Percentiles rank a stretch among this genome's conserved stretches.
phyloP scores from a whole-genome alignment of 2,888 invertebrate species.

The Odontothrips loti region DNA sequence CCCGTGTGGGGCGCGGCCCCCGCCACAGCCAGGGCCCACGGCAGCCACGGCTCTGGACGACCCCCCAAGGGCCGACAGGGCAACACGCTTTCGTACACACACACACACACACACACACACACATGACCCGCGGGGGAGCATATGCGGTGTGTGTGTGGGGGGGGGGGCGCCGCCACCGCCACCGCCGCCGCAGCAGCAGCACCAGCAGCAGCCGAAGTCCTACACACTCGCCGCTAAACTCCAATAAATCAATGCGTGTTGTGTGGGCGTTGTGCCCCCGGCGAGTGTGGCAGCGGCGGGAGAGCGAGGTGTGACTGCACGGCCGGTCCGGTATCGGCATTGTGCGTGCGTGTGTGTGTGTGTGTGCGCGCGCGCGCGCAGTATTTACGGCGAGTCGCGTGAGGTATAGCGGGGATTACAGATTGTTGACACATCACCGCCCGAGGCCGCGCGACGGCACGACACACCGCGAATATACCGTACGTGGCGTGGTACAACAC shows the following conservation, averaged over 20 bases:
- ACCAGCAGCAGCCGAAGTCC: background rate
- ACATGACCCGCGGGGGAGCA: background rate
- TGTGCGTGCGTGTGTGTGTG: background rate
- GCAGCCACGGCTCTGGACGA: background rate
- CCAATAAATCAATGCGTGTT: slow-evolving; percentile 20
- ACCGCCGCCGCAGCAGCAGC: too few relatives aligned
- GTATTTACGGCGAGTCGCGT: slow-evolving; percentile 6
- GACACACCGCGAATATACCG: too few relatives aligned
- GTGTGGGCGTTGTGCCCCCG: background rate
- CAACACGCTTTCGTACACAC: background rate
- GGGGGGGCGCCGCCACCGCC: too few relatives aligned
- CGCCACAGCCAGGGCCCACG: too few relatives aligned
- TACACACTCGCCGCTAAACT: slow-evolving; percentile 10
- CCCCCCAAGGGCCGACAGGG: background rate
- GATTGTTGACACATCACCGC: background rate
- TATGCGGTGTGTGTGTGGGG: too few relatives aligned
- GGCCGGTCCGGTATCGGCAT: background rate
- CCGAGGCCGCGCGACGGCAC: background rate
- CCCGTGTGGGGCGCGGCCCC: too few relatives aligned
- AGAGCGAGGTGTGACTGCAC: background rate
- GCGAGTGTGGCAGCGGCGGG: background rate
- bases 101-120: slow-evolving; percentile 13
- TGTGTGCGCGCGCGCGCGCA: background rate
- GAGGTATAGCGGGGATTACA: background rate
- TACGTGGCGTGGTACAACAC: too few relatives aligned